A percentile compares a stretch with the other conserved stretches of the same genome.
These are phyloP conservation scores for Gallinago media DNA, from an alignment of 2,113 vertebrate genomes.

Conservation along the genomic window DNA sequence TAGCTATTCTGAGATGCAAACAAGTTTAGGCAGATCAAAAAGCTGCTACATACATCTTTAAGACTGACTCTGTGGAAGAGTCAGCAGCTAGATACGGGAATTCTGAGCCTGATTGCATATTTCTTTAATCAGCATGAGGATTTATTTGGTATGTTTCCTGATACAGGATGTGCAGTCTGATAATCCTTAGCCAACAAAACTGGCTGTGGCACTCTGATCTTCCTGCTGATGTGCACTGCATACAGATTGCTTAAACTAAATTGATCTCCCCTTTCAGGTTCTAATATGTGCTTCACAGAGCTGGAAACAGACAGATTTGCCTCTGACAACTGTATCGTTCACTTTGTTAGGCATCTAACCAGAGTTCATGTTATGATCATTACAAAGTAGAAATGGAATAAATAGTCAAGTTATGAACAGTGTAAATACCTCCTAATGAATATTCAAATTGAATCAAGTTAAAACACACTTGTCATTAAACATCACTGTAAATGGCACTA, in stretches of 20 bases:
- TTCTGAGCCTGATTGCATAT: neutral
- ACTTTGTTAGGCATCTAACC: neutral
- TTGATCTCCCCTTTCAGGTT: neutral
- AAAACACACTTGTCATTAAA: neutral
- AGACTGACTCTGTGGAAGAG: neutral
- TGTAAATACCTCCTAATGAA: neutral
- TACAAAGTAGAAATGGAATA: neutral
- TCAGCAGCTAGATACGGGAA: neutral
- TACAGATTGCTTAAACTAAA: conserved; percentile 6
- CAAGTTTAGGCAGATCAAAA: neutral
- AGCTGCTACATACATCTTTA: neutral
- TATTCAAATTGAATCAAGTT: neutral
- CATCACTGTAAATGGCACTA: neutral
- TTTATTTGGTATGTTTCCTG: conserved; percentile 34
- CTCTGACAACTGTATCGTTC: neutral
- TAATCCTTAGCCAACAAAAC: conserved; percentile 30
- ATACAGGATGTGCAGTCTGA: neutral
- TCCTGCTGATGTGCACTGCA: neutral
- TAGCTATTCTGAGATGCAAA: neutral
- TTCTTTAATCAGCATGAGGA: conserved; percentile 12
- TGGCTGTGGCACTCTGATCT: neutral
- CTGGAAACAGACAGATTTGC: neutral
- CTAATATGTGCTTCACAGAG: neutral
- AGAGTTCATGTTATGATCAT: neutral
- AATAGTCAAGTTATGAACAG: neutral